A percentile compares a stretch with the other conserved stretches of the same genome.
phyloP scores from a whole-genome alignment of 30 jellyfish, hydroid and myxozoan genomes.

The Nemopilema nomurai region DNA sequence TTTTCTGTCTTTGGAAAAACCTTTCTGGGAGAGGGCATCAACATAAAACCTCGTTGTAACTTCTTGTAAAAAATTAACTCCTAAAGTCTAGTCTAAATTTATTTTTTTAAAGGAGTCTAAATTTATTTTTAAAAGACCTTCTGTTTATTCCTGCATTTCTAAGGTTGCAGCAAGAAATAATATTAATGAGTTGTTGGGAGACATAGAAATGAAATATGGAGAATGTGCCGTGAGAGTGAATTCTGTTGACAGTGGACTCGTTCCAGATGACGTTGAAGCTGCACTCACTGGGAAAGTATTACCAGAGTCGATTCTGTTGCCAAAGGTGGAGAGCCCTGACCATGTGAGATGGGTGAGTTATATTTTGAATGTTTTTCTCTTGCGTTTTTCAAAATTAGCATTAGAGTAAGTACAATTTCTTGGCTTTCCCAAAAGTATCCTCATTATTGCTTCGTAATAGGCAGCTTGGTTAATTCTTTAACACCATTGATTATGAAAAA shows the following conservation, averaged over 20 bases:
- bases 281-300: slow-evolving; percentile 55
- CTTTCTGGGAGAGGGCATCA: not conserved
- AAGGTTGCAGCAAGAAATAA: slow-evolving; percentile 79
- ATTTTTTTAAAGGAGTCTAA: no score
- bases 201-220: slow-evolving; percentile 44
- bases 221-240: slow-evolving; percentile 90
- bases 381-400: no score
- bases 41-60: not conserved
- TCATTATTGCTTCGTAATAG: no score
- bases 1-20: no score
- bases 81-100: no score
- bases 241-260: slow-evolving; percentile 85
- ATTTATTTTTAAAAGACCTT: no score
- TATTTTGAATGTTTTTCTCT: not conserved
- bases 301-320: slow-evolving; percentile 81
- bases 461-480: no score
- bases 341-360: slow-evolving; percentile 80
- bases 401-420: no score
- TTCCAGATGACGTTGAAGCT: slow-evolving; percentile 66
- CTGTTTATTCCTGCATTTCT: no score
- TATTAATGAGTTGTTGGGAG: slow-evolving; percentile 51
- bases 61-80: not conserved
- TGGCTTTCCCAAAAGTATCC: no score
- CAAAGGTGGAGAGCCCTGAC: slow-evolving; percentile 77
- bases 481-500: no score